Percentiles rank a stretch among this genome's conserved stretches.
These are phyloP conservation scores for Drepana arcuata DNA, from an alignment of 1,140 invertebrate species.

Conservation along the genomic window DNA sequence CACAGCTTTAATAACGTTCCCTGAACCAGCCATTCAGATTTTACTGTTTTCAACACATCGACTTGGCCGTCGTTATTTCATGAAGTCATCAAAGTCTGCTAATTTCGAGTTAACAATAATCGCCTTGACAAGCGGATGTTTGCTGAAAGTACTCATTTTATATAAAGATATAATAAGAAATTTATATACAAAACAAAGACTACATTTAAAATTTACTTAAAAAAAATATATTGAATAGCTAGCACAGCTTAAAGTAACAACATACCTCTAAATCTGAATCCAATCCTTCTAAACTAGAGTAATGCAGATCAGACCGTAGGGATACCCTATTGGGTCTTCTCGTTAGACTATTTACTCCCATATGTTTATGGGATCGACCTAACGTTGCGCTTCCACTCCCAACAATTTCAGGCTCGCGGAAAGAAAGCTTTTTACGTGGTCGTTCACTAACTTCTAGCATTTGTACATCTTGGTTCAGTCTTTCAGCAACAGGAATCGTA, in stretches of 20 bases:
- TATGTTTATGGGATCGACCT: constrained; percentile 45
- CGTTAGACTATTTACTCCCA: constrained; percentile 56
- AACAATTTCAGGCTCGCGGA: constrained; percentile 86
- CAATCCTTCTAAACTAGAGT: constrained; percentile 35
- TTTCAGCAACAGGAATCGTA: constrained; percentile 58
- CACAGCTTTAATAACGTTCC: constrained; percentile 13
- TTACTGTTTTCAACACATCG: constrained; percentile 12
- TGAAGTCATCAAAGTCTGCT: constrained; percentile 6
- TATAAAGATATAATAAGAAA: too few species aligned
- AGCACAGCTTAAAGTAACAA: too few species aligned
- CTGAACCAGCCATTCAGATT: constrained; percentile 16
- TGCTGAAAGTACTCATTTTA: constrained; percentile 3
- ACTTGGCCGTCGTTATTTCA: constrained; percentile 3
- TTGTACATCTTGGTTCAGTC: constrained; percentile 42
- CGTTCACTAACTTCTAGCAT: constrained; percentile 72
- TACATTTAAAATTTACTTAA: too few species aligned
- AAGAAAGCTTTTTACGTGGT: constrained; percentile 88
- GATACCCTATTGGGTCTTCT: constrained; percentile 44
- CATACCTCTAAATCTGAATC: constrained; percentile 60
- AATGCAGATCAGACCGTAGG: constrained; percentile 28
- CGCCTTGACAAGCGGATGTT: constrained; percentile 8
- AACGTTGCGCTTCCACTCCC: constrained; percentile 34
- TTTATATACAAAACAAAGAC: too few species aligned
- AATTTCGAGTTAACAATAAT: constrained; percentile 8
- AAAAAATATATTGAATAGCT: too few species aligned